Evolutionary conservation across 1,140 invertebrate genomes (phyloP).

Genomic region (Zaprionus nigranus): DNA sequence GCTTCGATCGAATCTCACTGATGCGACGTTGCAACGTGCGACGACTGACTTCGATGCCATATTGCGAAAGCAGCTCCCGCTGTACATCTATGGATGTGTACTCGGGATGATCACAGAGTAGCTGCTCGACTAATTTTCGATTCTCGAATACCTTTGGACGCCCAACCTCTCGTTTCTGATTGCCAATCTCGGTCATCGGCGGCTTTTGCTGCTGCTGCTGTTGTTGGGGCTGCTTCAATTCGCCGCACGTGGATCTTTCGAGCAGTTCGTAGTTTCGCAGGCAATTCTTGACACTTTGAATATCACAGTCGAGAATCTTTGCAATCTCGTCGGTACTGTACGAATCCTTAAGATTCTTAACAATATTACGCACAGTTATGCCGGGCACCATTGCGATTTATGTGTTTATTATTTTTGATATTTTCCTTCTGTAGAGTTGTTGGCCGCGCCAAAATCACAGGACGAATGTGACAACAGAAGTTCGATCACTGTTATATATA

Average conservation of each 20-base stretch:
- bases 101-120: slow-evolving; percentile 51
- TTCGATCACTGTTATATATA: slow-evolving; percentile 21
- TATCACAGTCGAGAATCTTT: slow-evolving; percentile 59
- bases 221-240: slow-evolving; percentile 28
- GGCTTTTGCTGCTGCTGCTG: slow-evolving; percentile 18
- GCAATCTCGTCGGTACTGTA: slow-evolving; percentile 58
- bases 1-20: slow-evolving; percentile 54
- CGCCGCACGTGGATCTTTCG: slow-evolving; percentile 25
- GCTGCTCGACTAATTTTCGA: slow-evolving; percentile 43
- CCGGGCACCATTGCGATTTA: slow-evolving; percentile 47
- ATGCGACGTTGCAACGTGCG: slow-evolving; percentile 64
- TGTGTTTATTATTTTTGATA: neutral
- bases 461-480: slow-evolving; percentile 10
- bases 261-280: slow-evolving; percentile 35
- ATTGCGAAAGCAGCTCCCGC: slow-evolving; percentile 34
- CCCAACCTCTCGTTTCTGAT: slow-evolving; percentile 47
- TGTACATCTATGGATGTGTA: slow-evolving; percentile 69
- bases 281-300: slow-evolving; percentile 55
- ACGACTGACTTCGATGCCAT: slow-evolving; percentile 63
- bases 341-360: slow-evolving; percentile 35
- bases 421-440: slow-evolving; percentile 18
- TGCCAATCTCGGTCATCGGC: slow-evolving; percentile 24
- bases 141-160: slow-evolving; percentile 62
- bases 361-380: slow-evolving; percentile 33
- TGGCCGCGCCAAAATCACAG: slow-evolving; percentile 33